A percentile compares a stretch with the other conserved stretches of the same genome.
Conservation (phyloP, 2,797 vertebrate species). For the Ceryle rudis region DNA sequence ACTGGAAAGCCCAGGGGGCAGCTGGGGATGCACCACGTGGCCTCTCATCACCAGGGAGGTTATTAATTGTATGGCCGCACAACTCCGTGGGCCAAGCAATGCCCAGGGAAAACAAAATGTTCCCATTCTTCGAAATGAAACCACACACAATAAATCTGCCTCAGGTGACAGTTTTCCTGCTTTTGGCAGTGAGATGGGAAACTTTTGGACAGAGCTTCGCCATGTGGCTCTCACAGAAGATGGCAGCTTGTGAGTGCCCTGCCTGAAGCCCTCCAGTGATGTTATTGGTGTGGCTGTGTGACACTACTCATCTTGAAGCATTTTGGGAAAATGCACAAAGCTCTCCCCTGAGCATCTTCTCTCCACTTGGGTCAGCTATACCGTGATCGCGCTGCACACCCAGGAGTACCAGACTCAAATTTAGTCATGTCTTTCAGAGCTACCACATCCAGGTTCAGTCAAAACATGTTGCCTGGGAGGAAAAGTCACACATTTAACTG, state of each 20-base stretch:
- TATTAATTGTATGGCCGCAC: not conserved
- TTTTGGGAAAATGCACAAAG: not conserved
- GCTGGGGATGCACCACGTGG: not conserved
- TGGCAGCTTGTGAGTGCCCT: not conserved
- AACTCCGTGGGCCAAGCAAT: not conserved
- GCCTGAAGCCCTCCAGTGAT: not conserved
- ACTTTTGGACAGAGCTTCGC: not conserved
- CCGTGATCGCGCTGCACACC: not conserved
- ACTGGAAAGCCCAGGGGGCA: not conserved
- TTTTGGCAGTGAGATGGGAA: slow-evolving; percentile 31
- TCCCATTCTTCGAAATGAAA: slow-evolving; percentile 40
- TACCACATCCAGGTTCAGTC: not conserved
- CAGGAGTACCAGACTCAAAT: not conserved
- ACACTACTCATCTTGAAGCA: not conserved
- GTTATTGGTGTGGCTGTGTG: not conserved
- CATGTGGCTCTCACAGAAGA: not conserved
- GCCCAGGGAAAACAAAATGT: not conserved
- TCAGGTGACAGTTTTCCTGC: not conserved
- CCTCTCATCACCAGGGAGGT: not conserved
- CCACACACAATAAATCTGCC: slow-evolving; percentile 45
- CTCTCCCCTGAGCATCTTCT: not conserved
- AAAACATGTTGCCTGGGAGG: accelerated
- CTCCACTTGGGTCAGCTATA: not conserved
- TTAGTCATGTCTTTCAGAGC: not conserved
- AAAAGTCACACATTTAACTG: not conserved